Percentiles rank a stretch among this genome's conserved stretches.
phyloP scores from a whole-genome alignment of 2,113 vertebrate species.

The Rattus norvegicus region GRCr8 NC_086032.1:56442501-56443000 shows the following conservation, averaged over 20 bases:
- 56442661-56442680: not conserved
- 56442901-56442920: not conserved
- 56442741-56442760: not conserved
- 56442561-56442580: constrained; percentile 6
- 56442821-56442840: not conserved
- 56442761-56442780: not conserved
- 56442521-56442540: not conserved
- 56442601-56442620: not conserved
- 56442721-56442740: not conserved
- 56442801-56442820: not conserved
- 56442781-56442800: not conserved
- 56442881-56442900: not conserved
- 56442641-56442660: not conserved
- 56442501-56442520: not conserved
- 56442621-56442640: not conserved
- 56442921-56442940: not conserved
- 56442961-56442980: not conserved
- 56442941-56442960: not conserved
- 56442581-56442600: constrained; percentile 54
- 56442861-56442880: not conserved
- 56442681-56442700: not conserved
- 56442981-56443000: no score
- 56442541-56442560: not conserved
- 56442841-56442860: not conserved
- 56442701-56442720: not conserved